These are phyloP conservation scores for Phasianus colchicus DNA, from an alignment of 2,113 vertebrate genomes.

Conservation along the genomic window DNA sequence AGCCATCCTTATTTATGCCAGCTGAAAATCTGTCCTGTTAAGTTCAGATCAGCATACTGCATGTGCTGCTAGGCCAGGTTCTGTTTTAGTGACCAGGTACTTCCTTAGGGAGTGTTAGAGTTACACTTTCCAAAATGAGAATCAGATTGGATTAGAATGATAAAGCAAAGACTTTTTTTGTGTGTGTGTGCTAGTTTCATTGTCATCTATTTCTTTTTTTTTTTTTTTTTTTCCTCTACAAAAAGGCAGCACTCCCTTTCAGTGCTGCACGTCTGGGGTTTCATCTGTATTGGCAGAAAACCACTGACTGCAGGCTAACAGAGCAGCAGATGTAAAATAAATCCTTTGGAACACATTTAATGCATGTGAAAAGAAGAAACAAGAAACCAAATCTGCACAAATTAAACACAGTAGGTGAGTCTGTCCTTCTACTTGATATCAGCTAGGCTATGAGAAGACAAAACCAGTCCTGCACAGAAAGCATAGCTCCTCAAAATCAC, in stretches of 20 bases:
- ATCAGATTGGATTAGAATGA: slow-evolving; percentile 12
- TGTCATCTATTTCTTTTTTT: background rate
- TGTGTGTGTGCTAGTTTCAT: background rate
- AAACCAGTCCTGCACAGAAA: background rate
- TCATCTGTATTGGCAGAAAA: slow-evolving; percentile 3
- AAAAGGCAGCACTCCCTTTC: slow-evolving; percentile 28
- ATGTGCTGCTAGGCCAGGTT: background rate
- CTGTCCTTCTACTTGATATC: background rate
- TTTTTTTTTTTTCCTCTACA: background rate
- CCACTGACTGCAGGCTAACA: background rate
- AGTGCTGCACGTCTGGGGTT: slow-evolving; percentile 42
- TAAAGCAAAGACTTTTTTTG: slow-evolving; percentile 5
- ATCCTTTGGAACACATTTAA: slow-evolving; percentile 16
- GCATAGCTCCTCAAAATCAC: background rate
- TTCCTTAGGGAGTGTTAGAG: slow-evolving; percentile 8
- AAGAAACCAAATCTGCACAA: slow-evolving; percentile 27
- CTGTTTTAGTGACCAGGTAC: background rate
- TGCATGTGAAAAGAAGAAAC: slow-evolving; percentile 18
- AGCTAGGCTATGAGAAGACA: background rate
- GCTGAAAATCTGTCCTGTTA: background rate
- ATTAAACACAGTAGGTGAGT: background rate
- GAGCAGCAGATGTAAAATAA: slow-evolving; percentile 34
- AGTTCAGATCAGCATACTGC: background rate
- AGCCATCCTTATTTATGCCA: background rate
- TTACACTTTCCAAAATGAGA: slow-evolving; percentile 31